Base-by-base conservation (phyloP, 2,113 vertebrate genomes). In the Chamaea fasciata region DNA sequence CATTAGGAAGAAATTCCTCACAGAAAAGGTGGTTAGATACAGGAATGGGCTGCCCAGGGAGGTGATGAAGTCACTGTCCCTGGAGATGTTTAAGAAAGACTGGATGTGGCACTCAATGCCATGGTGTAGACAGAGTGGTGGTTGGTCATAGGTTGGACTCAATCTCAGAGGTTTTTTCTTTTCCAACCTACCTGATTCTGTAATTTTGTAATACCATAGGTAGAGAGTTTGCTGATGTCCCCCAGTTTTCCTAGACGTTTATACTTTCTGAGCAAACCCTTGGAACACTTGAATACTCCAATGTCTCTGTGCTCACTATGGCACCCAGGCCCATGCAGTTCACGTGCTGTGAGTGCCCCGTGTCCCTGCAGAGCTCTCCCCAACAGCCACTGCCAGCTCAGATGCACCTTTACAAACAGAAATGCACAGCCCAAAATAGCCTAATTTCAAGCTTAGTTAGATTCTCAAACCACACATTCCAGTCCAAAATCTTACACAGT, bases 271-370 rank as follows among this genome's bases (percentile, higher is more conserved):
- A 27, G 30, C 24, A 84, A 82, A 33, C 47, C 16, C 46, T 68
- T 24, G 2, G 30, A 90, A 47, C 3, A 27, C 23, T 33, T 39
- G 33, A 88, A 56, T 22, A 6, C 31, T 37, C 37, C 11, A 41
- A 2, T 8, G 8, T 52, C 9, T 5, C 47, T 44, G 15, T 33
- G 44, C 13, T 56, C 56, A 7, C 18, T 15, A 3, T 0, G 7
- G 56, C 39, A 17, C 27, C 78, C 0, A 0, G 41, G 55, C 56
- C 24, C 20, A 2, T 22, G 78, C 30, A 41, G 47, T 15, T 63
- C 76, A 50, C 0, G 0, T 3, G 23, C 46, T 70, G 53, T 24
- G 76, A 83, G 56, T 15, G 28, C 41, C 41, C 26, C 15, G 1
- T 16, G 17, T 70, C 50, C 75, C 64, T 60, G 65, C 62, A 60